These are phyloP conservation scores for Conchocele bisecta DNA, from an alignment of 2,888 invertebrate species.

Conservation along the genomic window DNA sequence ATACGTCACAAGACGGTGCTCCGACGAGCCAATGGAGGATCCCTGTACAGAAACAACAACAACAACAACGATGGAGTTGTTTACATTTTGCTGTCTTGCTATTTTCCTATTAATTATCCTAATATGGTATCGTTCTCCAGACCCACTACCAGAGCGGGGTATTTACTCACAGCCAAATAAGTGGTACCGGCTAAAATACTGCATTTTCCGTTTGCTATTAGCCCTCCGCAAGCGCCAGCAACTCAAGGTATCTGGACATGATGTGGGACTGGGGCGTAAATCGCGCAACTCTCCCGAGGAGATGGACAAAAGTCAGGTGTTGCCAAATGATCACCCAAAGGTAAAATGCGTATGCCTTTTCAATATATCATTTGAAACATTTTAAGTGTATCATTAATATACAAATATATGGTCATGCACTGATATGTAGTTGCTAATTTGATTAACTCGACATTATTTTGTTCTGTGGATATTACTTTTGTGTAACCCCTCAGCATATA, in stretches of 20 bases:
- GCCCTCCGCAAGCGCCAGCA: conserved; percentile 84
- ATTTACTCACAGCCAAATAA: conserved; percentile 87
- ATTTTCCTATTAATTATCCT: conserved; percentile 24
- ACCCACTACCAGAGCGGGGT: conserved; percentile 85
- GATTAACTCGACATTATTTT: too few species aligned
- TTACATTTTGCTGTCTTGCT: conserved; percentile 20
- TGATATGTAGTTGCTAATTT: too few species aligned
- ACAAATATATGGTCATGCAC: too few species aligned
- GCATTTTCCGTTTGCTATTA: conserved; percentile 85
- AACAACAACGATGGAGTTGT: conserved; percentile 46
- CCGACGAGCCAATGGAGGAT: too few species aligned
- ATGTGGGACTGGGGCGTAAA: conserved; percentile 82
- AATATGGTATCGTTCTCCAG: conserved; percentile 45
- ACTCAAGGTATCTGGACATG: conserved; percentile 81
- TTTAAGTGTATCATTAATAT: too few species aligned
- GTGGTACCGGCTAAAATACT: conserved; percentile 87
- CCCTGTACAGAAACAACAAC: too few species aligned
- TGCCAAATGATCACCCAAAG: conserved; percentile 85
- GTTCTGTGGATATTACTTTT: too few species aligned
- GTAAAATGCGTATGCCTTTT: too few species aligned
- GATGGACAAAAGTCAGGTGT: conserved; percentile 86
- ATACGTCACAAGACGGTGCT: too few species aligned
- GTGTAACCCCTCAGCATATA: too few species aligned
- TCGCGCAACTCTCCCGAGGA: conserved; percentile 84
- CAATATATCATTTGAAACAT: too few species aligned